Percentiles rank a stretch among this genome's conserved stretches.
phyloP scores from a whole-genome alignment of 2,888 invertebrate species.

The Metopia argyrocephala region DNA sequence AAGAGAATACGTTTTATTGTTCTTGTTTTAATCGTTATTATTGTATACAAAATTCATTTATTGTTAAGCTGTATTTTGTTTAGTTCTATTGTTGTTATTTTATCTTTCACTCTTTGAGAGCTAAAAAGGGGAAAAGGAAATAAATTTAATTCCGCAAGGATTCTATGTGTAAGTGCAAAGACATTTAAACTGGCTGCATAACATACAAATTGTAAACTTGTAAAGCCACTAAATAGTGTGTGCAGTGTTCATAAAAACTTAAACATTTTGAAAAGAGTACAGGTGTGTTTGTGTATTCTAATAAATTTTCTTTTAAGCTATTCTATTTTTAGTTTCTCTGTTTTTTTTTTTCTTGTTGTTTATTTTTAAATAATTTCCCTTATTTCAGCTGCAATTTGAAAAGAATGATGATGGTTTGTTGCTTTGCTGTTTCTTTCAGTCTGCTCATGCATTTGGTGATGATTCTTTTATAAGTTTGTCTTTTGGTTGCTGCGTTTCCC shows the following conservation, averaged over 20 bases:
- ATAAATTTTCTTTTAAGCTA: background rate
- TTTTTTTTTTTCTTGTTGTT: background rate
- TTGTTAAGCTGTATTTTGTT: constrained; percentile 48
- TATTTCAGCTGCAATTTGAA: constrained; percentile 11
- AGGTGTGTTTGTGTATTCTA: background rate
- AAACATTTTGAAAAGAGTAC: background rate
- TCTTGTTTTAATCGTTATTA: constrained; percentile 26
- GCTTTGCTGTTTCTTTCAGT: background rate
- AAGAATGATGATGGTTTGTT: background rate
- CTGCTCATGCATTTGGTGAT: constrained; percentile 19
- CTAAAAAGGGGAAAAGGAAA: background rate
- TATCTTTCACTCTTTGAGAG: background rate
- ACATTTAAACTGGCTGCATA: background rate
- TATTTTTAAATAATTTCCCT: background rate
- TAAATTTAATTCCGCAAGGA: constrained; percentile 13
- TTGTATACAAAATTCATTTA: constrained; percentile 38
- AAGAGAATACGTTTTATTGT: constrained; percentile 27
- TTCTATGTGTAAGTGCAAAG: background rate
- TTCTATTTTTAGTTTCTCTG: background rate
- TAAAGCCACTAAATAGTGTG: background rate
- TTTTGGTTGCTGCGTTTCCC: background rate
- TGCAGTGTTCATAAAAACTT: background rate
- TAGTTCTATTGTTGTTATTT: constrained; percentile 21
- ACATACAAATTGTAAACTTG: constrained; percentile 2
- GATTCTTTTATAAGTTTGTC: constrained; percentile 32